A percentile compares a stretch with the other conserved stretches of the same genome.
Conservation (phyloP, 92 coral and sea anemone genomes). For the Epizoanthus stellaris region DNA sequence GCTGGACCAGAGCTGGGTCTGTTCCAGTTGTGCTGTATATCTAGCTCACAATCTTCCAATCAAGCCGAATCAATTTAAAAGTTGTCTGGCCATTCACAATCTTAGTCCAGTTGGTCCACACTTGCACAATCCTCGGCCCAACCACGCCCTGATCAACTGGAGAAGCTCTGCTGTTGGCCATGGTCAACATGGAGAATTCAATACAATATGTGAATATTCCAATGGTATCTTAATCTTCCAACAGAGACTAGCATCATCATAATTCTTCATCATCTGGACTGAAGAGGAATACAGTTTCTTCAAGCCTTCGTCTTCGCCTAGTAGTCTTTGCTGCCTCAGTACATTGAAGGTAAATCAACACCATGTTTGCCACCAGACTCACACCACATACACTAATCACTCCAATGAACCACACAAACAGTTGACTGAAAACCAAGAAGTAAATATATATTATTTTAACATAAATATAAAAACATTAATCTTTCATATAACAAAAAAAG, state of each 20-base stretch:
- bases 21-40: too few relatives aligned
- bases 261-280: slow-evolving; percentile 75
- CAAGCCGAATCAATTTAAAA: too few relatives aligned
- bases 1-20: too few relatives aligned
- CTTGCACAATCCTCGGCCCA: too few relatives aligned
- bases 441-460: not conserved
- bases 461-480: not conserved
- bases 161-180: too few relatives aligned
- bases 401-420: slow-evolving; percentile 88
- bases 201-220: not conserved
- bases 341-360: slow-evolving; percentile 82
- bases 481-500: too few relatives aligned
- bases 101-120: too few relatives aligned
- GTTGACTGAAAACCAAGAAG: slow-evolving; percentile 56
- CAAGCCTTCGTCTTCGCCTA: slow-evolving; percentile 43
- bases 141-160: too few relatives aligned
- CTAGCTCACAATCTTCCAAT: too few relatives aligned
- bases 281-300: slow-evolving; percentile 72
- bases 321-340: slow-evolving; percentile 49
- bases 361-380: slow-evolving; percentile 82
- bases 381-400: slow-evolving; percentile 78
- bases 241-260: slow-evolving; percentile 13
- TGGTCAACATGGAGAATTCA: not conserved
- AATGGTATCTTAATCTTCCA: not conserved
- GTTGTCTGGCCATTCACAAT: too few relatives aligned